phyloP scores from a whole-genome alignment of 1,140 invertebrate species.

The Bombus sibiricus region DNA sequence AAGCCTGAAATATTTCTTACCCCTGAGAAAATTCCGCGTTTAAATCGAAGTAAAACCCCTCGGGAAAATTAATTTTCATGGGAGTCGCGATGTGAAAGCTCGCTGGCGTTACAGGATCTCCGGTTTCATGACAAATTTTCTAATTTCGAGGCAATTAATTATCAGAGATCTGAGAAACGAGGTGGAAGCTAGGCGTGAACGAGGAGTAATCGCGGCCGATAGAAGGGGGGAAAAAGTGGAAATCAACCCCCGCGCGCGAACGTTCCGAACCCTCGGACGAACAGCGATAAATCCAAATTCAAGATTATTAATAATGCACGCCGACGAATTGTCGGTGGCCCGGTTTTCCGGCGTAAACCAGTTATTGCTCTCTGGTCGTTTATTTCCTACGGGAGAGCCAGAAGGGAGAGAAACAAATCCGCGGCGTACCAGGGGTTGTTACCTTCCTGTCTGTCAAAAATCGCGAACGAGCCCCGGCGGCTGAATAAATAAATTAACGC shows the following conservation, averaged over 20 bases:
- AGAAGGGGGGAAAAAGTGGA: neutral
- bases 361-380: conserved; percentile 52
- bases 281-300: conserved; percentile 59
- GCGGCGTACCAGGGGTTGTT: conserved; percentile 16
- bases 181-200: neutral
- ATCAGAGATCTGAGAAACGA: neutral
- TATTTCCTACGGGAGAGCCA: conserved; percentile 64
- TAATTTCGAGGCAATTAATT: conserved; percentile 23
- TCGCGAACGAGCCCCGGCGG: conserved; percentile 29
- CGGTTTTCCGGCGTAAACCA: conserved; percentile 52
- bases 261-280: neutral
- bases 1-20: neutral
- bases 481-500: conserved; percentile 63
- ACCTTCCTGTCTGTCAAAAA: conserved; percentile 60
- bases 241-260: neutral
- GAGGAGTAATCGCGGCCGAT: neutral
- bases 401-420: conserved; percentile 32
- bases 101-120: neutral
- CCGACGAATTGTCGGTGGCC: conserved; percentile 60
- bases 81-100: neutral
- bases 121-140: conserved; percentile 1
- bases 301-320: conserved; percentile 59
- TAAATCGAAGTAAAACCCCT: neutral
- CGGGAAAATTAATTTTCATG: neutral
- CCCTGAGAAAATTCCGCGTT: neutral